Evolutionary conservation across 1,140 invertebrate genomes (phyloP), one percentile per base, ranked within the genome.

Genomic region (Ctenoplectra terminalis): DNA sequence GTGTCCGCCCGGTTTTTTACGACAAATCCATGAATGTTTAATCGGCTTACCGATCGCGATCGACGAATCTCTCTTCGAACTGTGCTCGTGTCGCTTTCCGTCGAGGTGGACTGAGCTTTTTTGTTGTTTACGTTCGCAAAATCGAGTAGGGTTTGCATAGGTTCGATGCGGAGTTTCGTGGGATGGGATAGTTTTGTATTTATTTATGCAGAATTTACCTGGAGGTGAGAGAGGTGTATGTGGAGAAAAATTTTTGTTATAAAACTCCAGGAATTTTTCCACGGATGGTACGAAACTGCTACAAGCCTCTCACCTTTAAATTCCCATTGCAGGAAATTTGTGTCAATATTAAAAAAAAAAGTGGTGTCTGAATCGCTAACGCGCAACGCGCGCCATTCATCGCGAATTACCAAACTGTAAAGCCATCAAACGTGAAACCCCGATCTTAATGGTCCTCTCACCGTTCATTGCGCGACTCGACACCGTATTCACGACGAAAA

Each of bases 1-100:
- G 54, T 66, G 13, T 66, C 20, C 40, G 40, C 5, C 6, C 23
- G 11, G 20, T 37, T 8, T 23, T 3, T 26, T 20, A 74, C 67
- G 77, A 52, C 58, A 64, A 81, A 81, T 74, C 78, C 70, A 64
- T 54, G 78, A 74, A 74, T 74, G 70, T 63, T 80, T 81, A 81
- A 81, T 81, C 78, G 70, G 78, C 60, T 74, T 74, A 81, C 46
- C 58, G 48, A 61, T 73, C 70, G 78, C 40, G 76, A 72, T 72
- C 75, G 50, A 58, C 40, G 40, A 69, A 23, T 6, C 52, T 43
- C 8, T 23, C 17, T 31, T 23, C n/a, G 61, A 40, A 31, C 29
- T 29, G n/a, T 11, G 29, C 37, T 20, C 11, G 60, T 63, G 60
- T 63, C 60, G 34, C 23, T 11, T 48, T 46, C 40, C 26, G 26